Base-by-base conservation (phyloP, 2,797 vertebrate genomes). In the Australoheros facetus region DNA sequence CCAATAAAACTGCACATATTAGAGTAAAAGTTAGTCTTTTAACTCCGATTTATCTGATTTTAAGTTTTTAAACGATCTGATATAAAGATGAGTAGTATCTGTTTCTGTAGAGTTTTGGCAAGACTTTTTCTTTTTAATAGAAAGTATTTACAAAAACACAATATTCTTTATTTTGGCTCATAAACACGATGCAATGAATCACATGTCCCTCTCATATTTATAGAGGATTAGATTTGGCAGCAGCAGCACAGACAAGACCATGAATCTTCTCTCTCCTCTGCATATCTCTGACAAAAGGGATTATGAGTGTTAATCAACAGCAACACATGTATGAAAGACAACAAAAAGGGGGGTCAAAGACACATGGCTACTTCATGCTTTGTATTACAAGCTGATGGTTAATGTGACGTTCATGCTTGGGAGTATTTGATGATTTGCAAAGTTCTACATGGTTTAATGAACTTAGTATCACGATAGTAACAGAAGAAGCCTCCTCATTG, bases 201-300 rank as follows among this genome's bases (percentile, higher is more conserved):
- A 69, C 42, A 51, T 13, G 48, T 51, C 17, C 64, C 64, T 6
- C 16, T 51, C 26, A 51, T 69, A 69, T 69, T 69, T 69, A 71
- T 77, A 73, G 58, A 77, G 78, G 37, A 72, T 80, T 77, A 75
- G 11, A 54, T 76, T 84, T 82, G 80, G 66, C 58, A 78, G 56
- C 30, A 66, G 53, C 37, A 17, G 54, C 23, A 37, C 19, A 45
- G 26, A 75, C 42, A 66, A 21, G 21, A 77, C 66, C 56, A 81
- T 87, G 45, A 87, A 69, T 69, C 64, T 51, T 69, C 2, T 2
- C 10, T 69, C 45, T 75, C 66, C 83, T 73, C 59, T 71, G 72
- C 60, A 80, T 59, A 75, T 10, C 54, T 32, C 23, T 86, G 85
- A 87, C 77, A 85, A 1, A 6, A n/a, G 42, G 64, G 14, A 82